phyloP scores from a whole-genome alignment of 2,113 vertebrate genomes.

The Camelus bactrianus region DNA sequence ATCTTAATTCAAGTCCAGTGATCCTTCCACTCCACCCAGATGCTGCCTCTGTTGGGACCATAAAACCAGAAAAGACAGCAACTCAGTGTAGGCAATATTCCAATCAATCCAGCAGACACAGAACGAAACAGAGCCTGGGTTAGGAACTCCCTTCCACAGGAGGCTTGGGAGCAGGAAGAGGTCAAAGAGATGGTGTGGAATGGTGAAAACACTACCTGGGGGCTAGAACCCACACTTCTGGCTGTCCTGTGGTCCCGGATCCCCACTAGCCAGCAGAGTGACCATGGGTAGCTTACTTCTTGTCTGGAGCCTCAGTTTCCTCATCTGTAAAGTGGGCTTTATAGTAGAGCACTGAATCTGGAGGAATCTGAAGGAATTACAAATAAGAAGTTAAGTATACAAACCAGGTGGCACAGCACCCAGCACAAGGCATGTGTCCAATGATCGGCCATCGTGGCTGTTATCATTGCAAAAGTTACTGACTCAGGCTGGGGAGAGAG shows the following conservation, averaged over 20 bases:
- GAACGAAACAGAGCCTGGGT: neutral
- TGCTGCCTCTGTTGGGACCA: neutral
- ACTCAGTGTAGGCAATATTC: neutral
- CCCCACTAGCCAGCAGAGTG: neutral
- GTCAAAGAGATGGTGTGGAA: neutral
- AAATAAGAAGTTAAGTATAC: neutral
- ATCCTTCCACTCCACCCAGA: neutral
- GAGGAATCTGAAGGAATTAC: neutral
- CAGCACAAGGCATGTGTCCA: neutral
- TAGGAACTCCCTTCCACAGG: neutral
- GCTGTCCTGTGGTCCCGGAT: neutral
- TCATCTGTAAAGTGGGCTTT: neutral
- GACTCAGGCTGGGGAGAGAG: neutral
- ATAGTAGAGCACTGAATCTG: neutral
- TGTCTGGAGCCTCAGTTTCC: neutral
- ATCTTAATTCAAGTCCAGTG: neutral
- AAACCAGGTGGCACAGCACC: neutral
- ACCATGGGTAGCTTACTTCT: neutral
- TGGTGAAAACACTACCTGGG: neutral
- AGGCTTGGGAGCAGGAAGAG: neutral
- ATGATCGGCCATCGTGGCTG: neutral
- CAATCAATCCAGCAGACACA: neutral
- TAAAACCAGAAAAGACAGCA: neutral
- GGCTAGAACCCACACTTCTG: neutral
- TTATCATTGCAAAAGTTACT: neutral